Percentiles rank a stretch among this genome's conserved stretches.
Evolutionary conservation across 2,113 vertebrate genomes (phyloP).

Genomic region (Esox niger): DNA sequence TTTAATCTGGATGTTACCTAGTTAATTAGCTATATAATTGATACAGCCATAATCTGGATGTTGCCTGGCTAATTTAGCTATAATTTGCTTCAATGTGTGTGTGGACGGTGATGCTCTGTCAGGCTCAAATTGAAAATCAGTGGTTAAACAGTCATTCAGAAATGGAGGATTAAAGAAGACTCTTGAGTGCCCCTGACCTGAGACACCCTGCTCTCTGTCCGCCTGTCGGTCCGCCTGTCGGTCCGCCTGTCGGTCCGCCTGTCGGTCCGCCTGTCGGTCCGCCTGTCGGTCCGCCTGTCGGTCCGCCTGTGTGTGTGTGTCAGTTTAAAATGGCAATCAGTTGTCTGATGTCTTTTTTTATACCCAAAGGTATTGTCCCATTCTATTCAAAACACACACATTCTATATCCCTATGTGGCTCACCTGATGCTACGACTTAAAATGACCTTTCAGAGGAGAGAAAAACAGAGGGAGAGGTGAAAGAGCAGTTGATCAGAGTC

Average conservation of each 20-base stretch:
- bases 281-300: too few species aligned
- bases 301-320: slow-evolving; percentile 6
- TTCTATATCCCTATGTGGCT: background rate
- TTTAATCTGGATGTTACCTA: too few species aligned
- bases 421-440: too few species aligned
- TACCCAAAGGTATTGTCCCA: background rate
- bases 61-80: too few species aligned
- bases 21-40: too few species aligned
- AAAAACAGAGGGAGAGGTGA: too few species aligned
- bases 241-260: slow-evolving; percentile 28
- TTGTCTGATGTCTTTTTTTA: slow-evolving; percentile 25
- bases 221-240: slow-evolving; percentile 24
- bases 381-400: background rate
- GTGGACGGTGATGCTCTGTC: slow-evolving; percentile 38
- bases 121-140: slow-evolving; percentile 37
- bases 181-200: slow-evolving; percentile 38
- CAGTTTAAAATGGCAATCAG: slow-evolving; percentile 22
- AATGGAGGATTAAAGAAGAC: slow-evolving; percentile 59
- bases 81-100: background rate
- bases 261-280: too few species aligned
- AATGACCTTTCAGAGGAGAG: too few species aligned
- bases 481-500: too few species aligned
- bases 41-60: too few species aligned
- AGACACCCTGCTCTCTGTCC: slow-evolving; percentile 26
- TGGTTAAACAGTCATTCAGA: slow-evolving; percentile 55